phyloP scores from a whole-genome alignment of 2,888 invertebrate species.

The Hemithea aestivaria region DNA sequence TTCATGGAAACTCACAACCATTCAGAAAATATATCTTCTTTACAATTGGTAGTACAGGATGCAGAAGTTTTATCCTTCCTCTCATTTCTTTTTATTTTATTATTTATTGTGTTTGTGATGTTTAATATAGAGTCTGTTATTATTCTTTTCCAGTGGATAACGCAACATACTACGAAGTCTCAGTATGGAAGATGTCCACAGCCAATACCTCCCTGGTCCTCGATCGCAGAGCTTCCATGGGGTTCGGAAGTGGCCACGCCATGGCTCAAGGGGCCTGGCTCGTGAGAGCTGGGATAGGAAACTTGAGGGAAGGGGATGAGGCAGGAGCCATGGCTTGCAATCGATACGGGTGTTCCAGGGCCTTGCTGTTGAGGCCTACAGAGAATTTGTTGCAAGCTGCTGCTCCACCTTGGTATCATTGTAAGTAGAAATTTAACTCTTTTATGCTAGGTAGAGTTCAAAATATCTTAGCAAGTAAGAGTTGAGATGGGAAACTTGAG shows the following conservation, averaged over 20 bases:
- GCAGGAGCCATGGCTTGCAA: slow-evolving; percentile 69
- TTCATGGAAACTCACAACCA: too few species aligned
- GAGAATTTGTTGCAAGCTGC: slow-evolving; percentile 57
- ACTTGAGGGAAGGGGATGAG: slow-evolving; percentile 55
- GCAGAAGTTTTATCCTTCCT: too few species aligned
- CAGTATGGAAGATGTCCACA: slow-evolving; percentile 67
- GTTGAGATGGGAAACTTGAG: too few species aligned
- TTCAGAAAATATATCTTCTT: too few species aligned
- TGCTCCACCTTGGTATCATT: slow-evolving; percentile 64
- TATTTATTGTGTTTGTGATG: too few species aligned
- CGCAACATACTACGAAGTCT: slow-evolving; percentile 70
- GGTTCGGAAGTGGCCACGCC: slow-evolving; percentile 55
- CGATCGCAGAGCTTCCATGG: slow-evolving; percentile 60
- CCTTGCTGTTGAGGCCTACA: slow-evolving; percentile 58
- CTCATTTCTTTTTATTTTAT: too few species aligned
- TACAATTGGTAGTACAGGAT: too few species aligned
- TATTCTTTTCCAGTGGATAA: slow-evolving; percentile 67
- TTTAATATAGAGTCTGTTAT: too few species aligned
- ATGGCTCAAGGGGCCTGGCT: slow-evolving; percentile 51
- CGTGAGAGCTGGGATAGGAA: slow-evolving; percentile 54
- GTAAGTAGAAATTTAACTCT: too few species aligned
- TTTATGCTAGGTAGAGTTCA: too few species aligned
- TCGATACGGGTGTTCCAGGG: slow-evolving; percentile 63
- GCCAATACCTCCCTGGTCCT: slow-evolving; percentile 61
- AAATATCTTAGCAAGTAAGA: too few species aligned